Conservation (phyloP, 2,888 invertebrate genomes). For the Hipparchia semele region DNA sequence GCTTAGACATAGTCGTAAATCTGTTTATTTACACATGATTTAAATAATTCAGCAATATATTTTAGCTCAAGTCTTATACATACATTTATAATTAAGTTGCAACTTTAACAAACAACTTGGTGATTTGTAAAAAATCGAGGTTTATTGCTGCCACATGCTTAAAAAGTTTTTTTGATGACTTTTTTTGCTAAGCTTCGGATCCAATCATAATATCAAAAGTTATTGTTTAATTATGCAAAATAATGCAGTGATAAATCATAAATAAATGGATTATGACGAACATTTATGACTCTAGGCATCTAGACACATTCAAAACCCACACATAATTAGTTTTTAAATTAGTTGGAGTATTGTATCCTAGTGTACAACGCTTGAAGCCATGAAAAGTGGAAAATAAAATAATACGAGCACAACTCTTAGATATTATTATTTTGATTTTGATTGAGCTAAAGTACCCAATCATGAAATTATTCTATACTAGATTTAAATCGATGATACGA, state of each 20-base stretch:
- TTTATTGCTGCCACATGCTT: conserved; percentile 14
- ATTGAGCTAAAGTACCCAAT: too few relatives aligned
- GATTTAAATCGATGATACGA: too few relatives aligned
- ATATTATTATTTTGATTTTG: too few relatives aligned
- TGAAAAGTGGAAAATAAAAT: too few relatives aligned
- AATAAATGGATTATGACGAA: neutral
- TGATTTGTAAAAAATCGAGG: conserved; percentile 19
- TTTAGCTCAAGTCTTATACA: conserved; percentile 13
- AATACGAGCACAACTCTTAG: too few relatives aligned
- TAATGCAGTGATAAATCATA: neutral
- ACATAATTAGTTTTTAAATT: too few relatives aligned
- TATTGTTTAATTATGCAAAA: conserved; percentile 1
- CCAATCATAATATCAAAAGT: neutral
- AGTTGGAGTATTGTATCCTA: too few relatives aligned
- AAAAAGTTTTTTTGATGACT: neutral
- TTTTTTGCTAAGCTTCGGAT: neutral
- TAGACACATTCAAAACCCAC: neutral
- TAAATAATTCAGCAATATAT: conserved; percentile 26
- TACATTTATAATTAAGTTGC: conserved; percentile 13
- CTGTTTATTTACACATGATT: conserved; percentile 25
- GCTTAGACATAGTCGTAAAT: conserved; percentile 9
- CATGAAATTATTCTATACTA: too few relatives aligned
- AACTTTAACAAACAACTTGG: conserved; percentile 15
- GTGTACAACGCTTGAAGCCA: too few relatives aligned
- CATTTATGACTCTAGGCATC: neutral